phyloP scores from a whole-genome alignment of 2,888 invertebrate species.

The Ischnus inquisitorius region DNA sequence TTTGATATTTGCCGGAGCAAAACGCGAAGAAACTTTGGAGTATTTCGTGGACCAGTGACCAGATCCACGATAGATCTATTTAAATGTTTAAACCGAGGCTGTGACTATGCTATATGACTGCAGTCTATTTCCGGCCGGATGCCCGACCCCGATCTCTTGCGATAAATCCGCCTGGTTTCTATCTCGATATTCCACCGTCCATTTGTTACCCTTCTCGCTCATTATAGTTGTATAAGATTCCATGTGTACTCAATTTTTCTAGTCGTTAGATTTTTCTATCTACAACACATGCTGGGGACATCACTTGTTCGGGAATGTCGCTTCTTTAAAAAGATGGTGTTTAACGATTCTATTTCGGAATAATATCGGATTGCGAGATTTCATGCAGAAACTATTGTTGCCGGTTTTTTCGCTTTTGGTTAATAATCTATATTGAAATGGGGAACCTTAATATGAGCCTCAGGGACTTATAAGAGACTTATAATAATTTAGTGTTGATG shows the following conservation, averaged over 20 bases:
- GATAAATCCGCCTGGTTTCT: conserved; percentile 36
- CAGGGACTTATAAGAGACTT: too few species aligned
- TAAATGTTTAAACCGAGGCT: conserved; percentile 53
- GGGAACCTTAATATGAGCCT: too few species aligned
- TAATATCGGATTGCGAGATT: too few species aligned
- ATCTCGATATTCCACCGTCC: background rate
- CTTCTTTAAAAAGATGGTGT: too few species aligned
- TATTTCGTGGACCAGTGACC: background rate
- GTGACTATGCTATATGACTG: conserved; percentile 42
- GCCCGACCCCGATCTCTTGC: conserved; percentile 63
- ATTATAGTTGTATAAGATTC: background rate
- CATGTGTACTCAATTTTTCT: background rate
- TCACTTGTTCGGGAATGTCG: background rate
- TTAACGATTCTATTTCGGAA: too few species aligned
- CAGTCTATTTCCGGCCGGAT: conserved; percentile 68
- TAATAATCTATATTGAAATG: too few species aligned
- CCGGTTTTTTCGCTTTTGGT: too few species aligned
- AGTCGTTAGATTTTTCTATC: background rate
- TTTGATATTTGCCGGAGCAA: background rate
- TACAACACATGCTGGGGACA: background rate
- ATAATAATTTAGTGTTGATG: too few species aligned
- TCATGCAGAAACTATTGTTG: too few species aligned
- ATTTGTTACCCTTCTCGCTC: background rate
- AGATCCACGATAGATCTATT: conserved; percentile 49
- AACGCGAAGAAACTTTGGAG: conserved; percentile 1